Evolutionary conservation across 2,797 vertebrate genomes (phyloP), one percentile per base, ranked within the genome.

Genomic region (Tachyglossus aculeatus): DNA sequence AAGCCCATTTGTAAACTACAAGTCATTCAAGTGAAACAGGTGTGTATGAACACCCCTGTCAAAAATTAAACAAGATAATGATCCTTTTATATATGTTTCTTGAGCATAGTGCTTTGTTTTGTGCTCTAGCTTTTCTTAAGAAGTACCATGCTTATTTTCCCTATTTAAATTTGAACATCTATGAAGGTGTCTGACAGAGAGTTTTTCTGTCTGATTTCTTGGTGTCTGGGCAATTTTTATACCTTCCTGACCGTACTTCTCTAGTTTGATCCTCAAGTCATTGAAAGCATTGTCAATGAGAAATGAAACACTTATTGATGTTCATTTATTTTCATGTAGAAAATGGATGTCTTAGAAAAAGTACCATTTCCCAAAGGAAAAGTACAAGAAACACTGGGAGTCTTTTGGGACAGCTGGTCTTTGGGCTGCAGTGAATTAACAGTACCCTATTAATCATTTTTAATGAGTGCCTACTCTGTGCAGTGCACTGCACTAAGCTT

Each of bases 1-100:
- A 63, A 63, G 80, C 81, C 54, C 40, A 80, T 80, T 78, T 85
- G 73, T 67, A 81, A 74, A 53, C 59, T 76, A 6, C 45, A 76
- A 80, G 15, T 27, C 70, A 81, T 83, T 41, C 73, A 75, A 73
- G 67, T 77, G 76, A 83, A 71, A 29, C 34, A 57, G 78, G 41
- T 58, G 40, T 74, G 80, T 79, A 80, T 47, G 67, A 73, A 47
- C 34, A 54, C 25, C 47, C 58, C 81, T 75, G 55, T 73, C 52
- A 71, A 68, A 52, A 77, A 68, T 75, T 73, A 75, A 24, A 79
- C 32, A 58, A 48, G 37, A n/a, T 9, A 60, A 43, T 57, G n/a
- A 65, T 70, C 55, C 60, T 67, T 68, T 59, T 54, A 74, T 78
- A 65, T 29, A 27, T 74, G 50, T 80, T 79, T 77, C 12, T 62